phyloP scores from a whole-genome alignment of 2,888 invertebrate species.

The Eupithecia vulgata region DNA sequence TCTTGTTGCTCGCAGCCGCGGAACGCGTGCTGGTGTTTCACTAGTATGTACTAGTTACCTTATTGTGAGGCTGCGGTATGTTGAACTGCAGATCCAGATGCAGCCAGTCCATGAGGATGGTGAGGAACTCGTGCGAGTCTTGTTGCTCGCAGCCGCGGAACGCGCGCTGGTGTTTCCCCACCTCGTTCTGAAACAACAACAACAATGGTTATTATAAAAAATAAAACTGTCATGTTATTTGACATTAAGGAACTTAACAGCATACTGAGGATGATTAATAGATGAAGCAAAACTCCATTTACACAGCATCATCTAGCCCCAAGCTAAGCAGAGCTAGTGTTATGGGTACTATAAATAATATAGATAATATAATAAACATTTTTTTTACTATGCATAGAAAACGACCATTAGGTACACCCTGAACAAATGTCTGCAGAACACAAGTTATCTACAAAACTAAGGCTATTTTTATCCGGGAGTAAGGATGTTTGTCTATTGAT shows the following conservation, averaged over 20 bases:
- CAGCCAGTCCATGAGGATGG: conserved; percentile 93
- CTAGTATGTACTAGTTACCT: conserved; percentile 61
- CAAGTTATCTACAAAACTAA: no score
- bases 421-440: no score
- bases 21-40: conserved; percentile 90
- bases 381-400: no score
- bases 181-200: conserved; percentile 85
- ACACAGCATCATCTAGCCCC: no score
- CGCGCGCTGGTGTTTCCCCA: conserved; percentile 90
- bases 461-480: no score
- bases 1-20: conserved; percentile 93
- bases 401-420: no score
- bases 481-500: no score
- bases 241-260: not conserved
- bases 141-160: conserved; percentile 92
- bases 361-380: no score
- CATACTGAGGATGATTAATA: no score
- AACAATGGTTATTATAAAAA: not conserved
- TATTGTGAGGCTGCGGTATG: conserved; percentile 61
- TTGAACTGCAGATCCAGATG: conserved; percentile 89
- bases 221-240: not conserved
- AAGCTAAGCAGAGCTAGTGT: no score
- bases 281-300: no score
- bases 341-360: no score
- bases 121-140: conserved; percentile 95